Evolutionary conservation across 37 sponge, comb jelly and placozoan species (phyloP).

Genomic region (Petrosia ficiformis): DNA sequence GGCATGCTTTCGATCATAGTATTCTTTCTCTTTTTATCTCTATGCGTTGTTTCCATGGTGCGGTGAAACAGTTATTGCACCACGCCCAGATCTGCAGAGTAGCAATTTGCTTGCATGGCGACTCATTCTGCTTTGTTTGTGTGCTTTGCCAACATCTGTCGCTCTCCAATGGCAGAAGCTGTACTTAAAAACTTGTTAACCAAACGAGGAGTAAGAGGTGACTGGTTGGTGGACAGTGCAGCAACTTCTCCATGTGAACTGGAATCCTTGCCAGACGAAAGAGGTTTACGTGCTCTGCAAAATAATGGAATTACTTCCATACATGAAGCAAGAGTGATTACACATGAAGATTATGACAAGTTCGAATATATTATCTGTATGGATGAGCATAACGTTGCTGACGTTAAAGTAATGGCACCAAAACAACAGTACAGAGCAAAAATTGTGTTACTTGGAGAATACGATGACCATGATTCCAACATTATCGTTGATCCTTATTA

Average conservation of each 20-base stretch:
- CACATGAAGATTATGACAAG: constrained; percentile 19
- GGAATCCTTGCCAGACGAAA: constrained; percentile 23
- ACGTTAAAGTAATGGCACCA: constrained; percentile 20
- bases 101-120: no score
- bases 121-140: constrained; percentile 58
- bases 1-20: no score
- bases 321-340: constrained; percentile 28
- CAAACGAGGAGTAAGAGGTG: background rate
- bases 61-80: no score
- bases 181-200: constrained; percentile 13
- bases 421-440: constrained; percentile 1
- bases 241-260: constrained; percentile 21
- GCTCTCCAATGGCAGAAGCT: constrained; percentile 52
- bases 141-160: constrained; percentile 58
- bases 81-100: no score
- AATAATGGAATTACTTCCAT: constrained; percentile 8
- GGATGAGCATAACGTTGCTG: constrained; percentile 23
- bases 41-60: no score
- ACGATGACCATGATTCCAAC: background rate
- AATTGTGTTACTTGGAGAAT: constrained; percentile 16
- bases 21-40: no score
- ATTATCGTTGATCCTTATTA: constrained; percentile 57
- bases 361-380: constrained; percentile 40
- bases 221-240: constrained; percentile 55
- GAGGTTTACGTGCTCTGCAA: constrained; percentile 14